Conservation (phyloP, 2,888 invertebrate species). For the Corythucha ciliata region DNA sequence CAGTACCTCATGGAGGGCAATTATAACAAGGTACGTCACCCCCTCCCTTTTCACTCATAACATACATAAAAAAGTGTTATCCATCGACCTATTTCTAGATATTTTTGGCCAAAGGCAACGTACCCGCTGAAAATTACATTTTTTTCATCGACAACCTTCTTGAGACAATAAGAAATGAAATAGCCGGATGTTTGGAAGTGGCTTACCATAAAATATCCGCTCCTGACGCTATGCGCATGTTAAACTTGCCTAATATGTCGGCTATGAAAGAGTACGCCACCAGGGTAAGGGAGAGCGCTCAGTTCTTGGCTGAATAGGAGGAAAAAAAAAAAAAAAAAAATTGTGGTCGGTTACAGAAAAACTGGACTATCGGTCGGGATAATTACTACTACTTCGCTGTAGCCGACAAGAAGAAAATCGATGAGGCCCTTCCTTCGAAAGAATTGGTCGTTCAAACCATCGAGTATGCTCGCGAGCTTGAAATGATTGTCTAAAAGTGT, state of each 20-base stretch:
- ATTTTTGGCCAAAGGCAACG: conserved; percentile 71
- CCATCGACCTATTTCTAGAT: conserved; percentile 41
- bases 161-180: conserved; percentile 92
- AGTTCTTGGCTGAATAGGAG: background rate
- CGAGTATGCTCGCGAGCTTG: conserved; percentile 93
- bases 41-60: too few relatives aligned
- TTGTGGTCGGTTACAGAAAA: conserved; percentile 65
- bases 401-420: conserved; percentile 62
- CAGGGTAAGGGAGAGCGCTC: conserved; percentile 54
- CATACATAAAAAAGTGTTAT: background rate
- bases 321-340: conserved; percentile 3
- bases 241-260: conserved; percentile 70
- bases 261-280: conserved; percentile 70
- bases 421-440: conserved; percentile 75
- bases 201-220: conserved; percentile 85
- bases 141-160: conserved; percentile 94
- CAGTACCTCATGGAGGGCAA: conserved; percentile 99
- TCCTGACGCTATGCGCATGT: conserved; percentile 77
- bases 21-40: conserved; percentile 97
- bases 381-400: conserved; percentile 70
- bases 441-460: conserved; percentile 90
- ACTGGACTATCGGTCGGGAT: conserved; percentile 70
- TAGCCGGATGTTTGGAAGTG: conserved; percentile 92
- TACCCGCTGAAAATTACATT: conserved; percentile 90
- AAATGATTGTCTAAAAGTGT: conserved; percentile 86